Percentiles rank a stretch among this genome's conserved stretches.
Evolutionary conservation across 2,113 vertebrate species (phyloP).

Genomic region (Athene cunicularia): DNA sequence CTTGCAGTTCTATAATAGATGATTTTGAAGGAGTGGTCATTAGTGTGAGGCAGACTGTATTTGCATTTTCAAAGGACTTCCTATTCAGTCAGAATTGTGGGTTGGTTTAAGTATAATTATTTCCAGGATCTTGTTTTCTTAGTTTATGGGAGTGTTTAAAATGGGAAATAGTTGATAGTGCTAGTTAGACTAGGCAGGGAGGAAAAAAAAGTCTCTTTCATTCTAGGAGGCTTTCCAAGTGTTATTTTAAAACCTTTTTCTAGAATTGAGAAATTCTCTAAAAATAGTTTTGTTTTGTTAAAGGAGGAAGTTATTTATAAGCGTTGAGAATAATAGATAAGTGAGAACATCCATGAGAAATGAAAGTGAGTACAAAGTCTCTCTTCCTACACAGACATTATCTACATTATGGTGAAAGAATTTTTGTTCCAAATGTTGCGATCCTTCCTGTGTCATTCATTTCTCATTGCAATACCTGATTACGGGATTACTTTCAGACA

Average conservation of each 20-base stretch:
- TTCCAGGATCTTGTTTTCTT: neutral
- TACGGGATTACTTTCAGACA: neutral
- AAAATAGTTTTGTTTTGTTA: slow-evolving; percentile 23
- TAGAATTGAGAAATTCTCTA: neutral
- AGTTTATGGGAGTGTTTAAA: neutral
- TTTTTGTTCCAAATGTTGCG: neutral
- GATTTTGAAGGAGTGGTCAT: neutral
- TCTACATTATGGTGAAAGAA: neutral
- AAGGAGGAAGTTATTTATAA: slow-evolving; percentile 16
- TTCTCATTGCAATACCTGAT: neutral
- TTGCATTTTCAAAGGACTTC: neutral
- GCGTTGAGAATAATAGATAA: neutral
- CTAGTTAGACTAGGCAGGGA: neutral
- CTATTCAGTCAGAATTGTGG: neutral
- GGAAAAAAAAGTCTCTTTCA: neutral
- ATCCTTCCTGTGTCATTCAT: neutral
- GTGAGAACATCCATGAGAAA: neutral
- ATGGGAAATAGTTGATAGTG: neutral
- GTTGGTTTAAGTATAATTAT: neutral
- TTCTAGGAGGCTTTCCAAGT: neutral
- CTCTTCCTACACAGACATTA: neutral
- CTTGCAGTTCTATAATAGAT: neutral
- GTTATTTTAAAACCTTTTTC: neutral
- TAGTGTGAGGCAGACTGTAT: neutral
- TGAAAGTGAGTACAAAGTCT: neutral